These are phyloP conservation scores for Hycleus phaleratus DNA, from an alignment of 1,140 invertebrate genomes.

Conservation along the genomic window DNA sequence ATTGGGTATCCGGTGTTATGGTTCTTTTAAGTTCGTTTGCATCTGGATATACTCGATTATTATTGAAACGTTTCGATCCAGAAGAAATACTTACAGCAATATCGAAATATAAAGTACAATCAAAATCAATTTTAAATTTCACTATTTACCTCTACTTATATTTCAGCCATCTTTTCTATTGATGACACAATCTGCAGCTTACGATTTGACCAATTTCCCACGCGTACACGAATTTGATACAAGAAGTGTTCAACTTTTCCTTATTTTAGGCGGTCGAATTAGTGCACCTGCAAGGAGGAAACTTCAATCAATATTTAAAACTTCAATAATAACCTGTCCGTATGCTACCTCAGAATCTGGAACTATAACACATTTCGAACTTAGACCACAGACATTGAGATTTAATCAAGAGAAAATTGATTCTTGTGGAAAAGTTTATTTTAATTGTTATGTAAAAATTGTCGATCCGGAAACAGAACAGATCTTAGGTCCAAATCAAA, in stretches of 20 bases:
- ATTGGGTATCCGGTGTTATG: conserved; percentile 5
- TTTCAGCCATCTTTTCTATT: conserved; percentile 1
- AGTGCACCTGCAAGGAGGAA: neutral
- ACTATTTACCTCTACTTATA: too few species aligned
- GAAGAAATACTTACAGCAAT: neutral
- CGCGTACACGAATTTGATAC: neutral
- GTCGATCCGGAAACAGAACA: conserved; percentile 41
- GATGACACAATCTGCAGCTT: neutral
- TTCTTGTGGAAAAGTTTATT: conserved; percentile 1
- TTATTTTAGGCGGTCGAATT: neutral
- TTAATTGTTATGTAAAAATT: neutral
- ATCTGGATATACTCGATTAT: neutral
- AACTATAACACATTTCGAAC: neutral
- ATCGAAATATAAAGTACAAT: conserved; percentile 2
- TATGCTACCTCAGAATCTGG: conserved; percentile 1
- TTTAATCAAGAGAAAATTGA: neutral
- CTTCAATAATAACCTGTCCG: neutral
- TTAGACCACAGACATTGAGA: neutral
- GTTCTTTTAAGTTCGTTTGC: neutral
- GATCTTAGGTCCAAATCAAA: conserved; percentile 40
- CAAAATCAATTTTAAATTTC: too few species aligned
- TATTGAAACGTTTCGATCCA: neutral
- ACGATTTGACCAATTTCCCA: neutral
- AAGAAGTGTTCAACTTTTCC: neutral
- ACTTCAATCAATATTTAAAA: neutral